Conservation (phyloP, 1,140 invertebrate species). For the Pogonomyrmex barbatus region DNA sequence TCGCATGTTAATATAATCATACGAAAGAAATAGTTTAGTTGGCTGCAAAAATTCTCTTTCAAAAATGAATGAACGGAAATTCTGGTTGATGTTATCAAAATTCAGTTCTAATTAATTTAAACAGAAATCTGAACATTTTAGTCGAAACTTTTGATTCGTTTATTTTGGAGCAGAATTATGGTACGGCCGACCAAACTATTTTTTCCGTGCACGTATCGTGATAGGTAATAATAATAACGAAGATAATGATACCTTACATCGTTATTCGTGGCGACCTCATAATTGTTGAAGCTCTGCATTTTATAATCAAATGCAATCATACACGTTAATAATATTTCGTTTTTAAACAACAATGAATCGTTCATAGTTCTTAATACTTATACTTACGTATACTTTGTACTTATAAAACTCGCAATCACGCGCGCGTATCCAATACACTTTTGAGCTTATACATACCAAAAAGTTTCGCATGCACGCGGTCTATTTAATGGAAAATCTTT, state of each 20-base stretch:
- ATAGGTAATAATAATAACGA: too few species aligned
- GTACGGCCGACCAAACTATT: too few species aligned
- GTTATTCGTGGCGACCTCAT: not conserved
- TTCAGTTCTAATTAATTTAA: too few species aligned
- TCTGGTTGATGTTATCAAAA: too few species aligned
- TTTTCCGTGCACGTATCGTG: too few species aligned
- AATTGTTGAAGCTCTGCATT: not conserved
- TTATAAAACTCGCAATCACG: not conserved
- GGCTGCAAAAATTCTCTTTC: too few species aligned
- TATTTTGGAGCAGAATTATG: too few species aligned
- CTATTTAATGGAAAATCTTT: conserved; percentile 1
- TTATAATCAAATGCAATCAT: conserved; percentile 6
- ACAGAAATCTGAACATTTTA: too few species aligned
- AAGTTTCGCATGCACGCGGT: not conserved
- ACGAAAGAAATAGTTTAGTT: too few species aligned
- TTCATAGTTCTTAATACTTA: not conserved
- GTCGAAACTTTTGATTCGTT: too few species aligned
- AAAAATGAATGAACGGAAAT: too few species aligned
- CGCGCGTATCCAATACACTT: not conserved
- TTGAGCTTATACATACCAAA: not conserved
- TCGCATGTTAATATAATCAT: too few species aligned
- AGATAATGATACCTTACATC: not conserved
- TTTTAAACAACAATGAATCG: not conserved
- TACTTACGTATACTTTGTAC: not conserved
- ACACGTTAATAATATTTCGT: not conserved